Evolutionary conservation across 2,797 vertebrate species (phyloP), one percentile per base, ranked within the genome.

Genomic region (Ispidina lecontei): DNA sequence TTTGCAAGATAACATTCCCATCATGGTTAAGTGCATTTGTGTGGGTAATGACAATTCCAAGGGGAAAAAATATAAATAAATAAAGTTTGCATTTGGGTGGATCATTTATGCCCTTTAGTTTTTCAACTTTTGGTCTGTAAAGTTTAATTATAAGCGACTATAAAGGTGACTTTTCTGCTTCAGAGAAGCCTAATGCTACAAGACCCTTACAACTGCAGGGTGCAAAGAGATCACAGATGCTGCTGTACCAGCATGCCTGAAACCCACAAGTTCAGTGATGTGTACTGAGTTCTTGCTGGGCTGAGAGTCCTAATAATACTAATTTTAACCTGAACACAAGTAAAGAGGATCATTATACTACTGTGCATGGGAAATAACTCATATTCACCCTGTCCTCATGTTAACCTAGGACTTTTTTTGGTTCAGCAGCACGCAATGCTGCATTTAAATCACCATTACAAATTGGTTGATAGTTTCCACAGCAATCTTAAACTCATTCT

Each of bases 361-460:
- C 43, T 46, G 5, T 49, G 25, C 37, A 18, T 60, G 12, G 55
- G 25, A 78, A 72, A 62, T 81, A 84, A 63, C 14, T 72, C 11
- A 2, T 5, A 4, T 65, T 52, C 70, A 29, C 4, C 26, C 13
- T 39, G 47, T 35, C 6, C 23, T 60, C 20, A 44, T 2, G 3
- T 7, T 46, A 26, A 29, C 6, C 22, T n/a, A 26, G 16, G 18
- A 11, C 3, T 2, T 7, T 71, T 59, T 89, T 89, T 69, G 25
- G 18, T 51, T 63, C 52, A 62, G 1, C 5, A 1, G 3, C 2
- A 5, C 0, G 0, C 26, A 46, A 2, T 19, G 60, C 14, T 55
- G 28, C 31, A 4, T 59, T 46, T 60, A 19, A 52, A 28, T 59
- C 43, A 26, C 21, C 59, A 35, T 15, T 39, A 31, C 35, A 82